phyloP scores from a whole-genome alignment of 2,113 vertebrate genomes.

The Dicerorhinus sumatrensis region DNA sequence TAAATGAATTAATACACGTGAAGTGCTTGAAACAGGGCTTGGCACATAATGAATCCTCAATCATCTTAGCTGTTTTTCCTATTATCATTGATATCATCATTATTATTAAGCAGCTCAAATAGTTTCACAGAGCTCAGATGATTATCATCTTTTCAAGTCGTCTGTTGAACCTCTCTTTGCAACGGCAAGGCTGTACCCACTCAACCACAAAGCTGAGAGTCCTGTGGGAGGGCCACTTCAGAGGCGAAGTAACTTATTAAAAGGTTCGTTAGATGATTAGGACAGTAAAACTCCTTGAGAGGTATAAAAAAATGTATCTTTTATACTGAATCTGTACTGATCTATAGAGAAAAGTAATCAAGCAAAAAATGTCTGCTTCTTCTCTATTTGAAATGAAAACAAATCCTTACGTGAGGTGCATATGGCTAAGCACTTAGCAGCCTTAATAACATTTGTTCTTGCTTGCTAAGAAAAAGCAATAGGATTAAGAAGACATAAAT shows the following conservation, averaged over 20 bases:
- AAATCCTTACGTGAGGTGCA: not conserved
- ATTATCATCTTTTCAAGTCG: not conserved
- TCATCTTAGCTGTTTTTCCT: not conserved
- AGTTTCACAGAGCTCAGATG: not conserved
- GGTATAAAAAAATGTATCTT: not conserved
- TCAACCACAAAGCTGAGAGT: not conserved
- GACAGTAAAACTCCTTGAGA: not conserved
- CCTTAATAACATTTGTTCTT: constrained; percentile 15
- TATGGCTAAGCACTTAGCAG: not conserved
- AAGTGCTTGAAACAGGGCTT: not conserved
- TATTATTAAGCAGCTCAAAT: not conserved
- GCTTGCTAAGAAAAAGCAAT: not conserved
- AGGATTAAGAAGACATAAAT: not conserved
- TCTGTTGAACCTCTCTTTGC: not conserved
- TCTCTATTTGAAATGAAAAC: constrained; percentile 21
- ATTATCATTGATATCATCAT: not conserved
- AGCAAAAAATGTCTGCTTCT: constrained; percentile 15
- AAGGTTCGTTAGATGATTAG: not conserved
- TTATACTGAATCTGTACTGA: not conserved
- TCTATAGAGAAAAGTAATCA: not conserved
- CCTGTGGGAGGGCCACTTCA: not conserved
- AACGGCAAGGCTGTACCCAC: not conserved
- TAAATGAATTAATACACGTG: not conserved
- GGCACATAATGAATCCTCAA: not conserved
- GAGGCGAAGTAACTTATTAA: not conserved